Conservation (phyloP, 2,113 vertebrate genomes). For the Promerops cafer region DNA sequence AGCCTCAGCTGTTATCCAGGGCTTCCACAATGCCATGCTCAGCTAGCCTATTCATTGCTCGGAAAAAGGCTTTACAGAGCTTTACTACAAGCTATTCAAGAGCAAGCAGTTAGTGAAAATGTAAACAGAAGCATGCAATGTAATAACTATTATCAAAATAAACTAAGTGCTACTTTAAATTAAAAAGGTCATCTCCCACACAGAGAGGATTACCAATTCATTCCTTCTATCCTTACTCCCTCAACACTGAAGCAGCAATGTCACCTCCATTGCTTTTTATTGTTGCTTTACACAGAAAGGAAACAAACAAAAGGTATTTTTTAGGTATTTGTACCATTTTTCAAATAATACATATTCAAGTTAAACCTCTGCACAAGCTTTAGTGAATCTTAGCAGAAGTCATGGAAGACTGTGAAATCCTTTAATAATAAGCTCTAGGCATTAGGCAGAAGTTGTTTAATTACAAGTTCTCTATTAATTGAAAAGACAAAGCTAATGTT, state of each 20-base stretch:
- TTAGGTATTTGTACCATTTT: background rate
- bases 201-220: background rate
- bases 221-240: background rate
- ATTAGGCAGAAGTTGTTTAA: background rate
- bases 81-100: conserved; percentile 32
- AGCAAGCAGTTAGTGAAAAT: conserved; percentile 17
- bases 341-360: background rate
- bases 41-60: background rate
- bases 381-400: background rate
- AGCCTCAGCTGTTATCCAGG: background rate
- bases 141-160: background rate
- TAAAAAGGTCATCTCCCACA: background rate
- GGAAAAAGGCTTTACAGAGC: background rate
- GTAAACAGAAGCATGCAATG: conserved; percentile 22
- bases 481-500: background rate
- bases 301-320: background rate
- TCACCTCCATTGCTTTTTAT: background rate
- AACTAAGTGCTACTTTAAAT: background rate
- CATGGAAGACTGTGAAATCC: background rate
- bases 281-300: background rate
- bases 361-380: background rate
- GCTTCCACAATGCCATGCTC: background rate
- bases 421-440: background rate
- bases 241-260: background rate
- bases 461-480: background rate